Evolutionary conservation across 2,113 vertebrate species (phyloP).

Genomic region (Microcebus murinus): DNA sequence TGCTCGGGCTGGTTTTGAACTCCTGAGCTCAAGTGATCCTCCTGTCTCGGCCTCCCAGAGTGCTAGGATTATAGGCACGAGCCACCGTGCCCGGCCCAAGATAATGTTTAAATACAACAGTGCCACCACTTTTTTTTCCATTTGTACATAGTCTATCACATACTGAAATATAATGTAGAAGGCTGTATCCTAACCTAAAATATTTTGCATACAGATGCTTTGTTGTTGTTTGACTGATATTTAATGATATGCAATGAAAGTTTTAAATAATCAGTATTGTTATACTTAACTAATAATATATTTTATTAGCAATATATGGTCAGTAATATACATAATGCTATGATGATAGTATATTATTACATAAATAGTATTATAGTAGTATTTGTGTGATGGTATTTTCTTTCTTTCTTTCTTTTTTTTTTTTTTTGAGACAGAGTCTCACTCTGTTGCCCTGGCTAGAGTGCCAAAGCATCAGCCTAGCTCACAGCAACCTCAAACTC

Average conservation of each 20-base stretch:
- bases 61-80: too few relatives aligned
- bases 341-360: neutral
- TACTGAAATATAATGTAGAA: neutral
- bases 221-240: neutral
- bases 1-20: too few relatives aligned
- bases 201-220: neutral
- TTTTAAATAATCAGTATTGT: neutral
- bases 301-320: neutral
- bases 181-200: neutral
- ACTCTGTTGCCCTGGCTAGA: too few relatives aligned
- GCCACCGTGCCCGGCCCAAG: too few relatives aligned
- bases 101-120: slow-evolving; percentile 19
- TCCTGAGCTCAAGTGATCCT: too few relatives aligned
- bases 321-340: neutral
- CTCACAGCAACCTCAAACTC: too few relatives aligned
- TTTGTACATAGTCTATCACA: neutral
- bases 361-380: neutral
- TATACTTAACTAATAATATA: neutral
- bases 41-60: too few relatives aligned
- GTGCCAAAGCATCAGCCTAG: too few relatives aligned
- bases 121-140: neutral
- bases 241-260: neutral
- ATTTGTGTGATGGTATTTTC: neutral
- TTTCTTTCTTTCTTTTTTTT: neutral
- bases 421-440: too few relatives aligned